These are phyloP conservation scores for Drosophila pseudotakahashii DNA, from an alignment of 2,888 invertebrate species.

Conservation along the genomic window DNA sequence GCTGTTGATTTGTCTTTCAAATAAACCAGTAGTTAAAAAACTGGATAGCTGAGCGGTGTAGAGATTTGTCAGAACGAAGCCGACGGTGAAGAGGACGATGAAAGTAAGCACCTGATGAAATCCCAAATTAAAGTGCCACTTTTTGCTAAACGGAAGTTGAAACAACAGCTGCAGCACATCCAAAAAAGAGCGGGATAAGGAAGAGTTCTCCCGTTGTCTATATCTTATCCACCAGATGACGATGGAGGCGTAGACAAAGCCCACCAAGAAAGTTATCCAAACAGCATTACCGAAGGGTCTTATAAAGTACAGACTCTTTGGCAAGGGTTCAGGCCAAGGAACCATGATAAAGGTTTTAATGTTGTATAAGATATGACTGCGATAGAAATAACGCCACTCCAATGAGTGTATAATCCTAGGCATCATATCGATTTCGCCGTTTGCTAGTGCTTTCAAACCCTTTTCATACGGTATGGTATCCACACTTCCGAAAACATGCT, in stretches of 20 bases:
- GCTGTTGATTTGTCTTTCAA: constrained; percentile 51
- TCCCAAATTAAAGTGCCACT: neutral
- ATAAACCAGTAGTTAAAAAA: constrained; percentile 59
- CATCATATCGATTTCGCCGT: constrained; percentile 29
- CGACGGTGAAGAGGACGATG: constrained; percentile 36
- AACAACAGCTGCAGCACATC: constrained; percentile 32
- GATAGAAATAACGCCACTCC: constrained; percentile 25
- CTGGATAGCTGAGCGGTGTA: constrained; percentile 62
- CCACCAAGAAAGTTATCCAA: constrained; percentile 45
- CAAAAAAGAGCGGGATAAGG: constrained; percentile 13
- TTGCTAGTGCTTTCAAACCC: neutral
- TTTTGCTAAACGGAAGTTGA: neutral
- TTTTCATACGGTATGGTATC: constrained; percentile 6
- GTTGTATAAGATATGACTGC: constrained; percentile 21
- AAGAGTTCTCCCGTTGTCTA: neutral
- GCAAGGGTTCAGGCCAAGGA: constrained; percentile 56
- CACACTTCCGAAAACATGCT: neutral
- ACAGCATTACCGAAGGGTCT: constrained; percentile 45
- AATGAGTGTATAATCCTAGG: constrained; percentile 9
- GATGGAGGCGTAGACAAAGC: constrained; percentile 20
- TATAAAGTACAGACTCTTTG: constrained; percentile 55
- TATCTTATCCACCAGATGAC: constrained; percentile 11
- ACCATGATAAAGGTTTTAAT: constrained; percentile 38
- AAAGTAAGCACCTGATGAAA: constrained; percentile 14
- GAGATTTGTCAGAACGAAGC: constrained; percentile 60